Conservation (phyloP, 2,113 vertebrate genomes). For the Cacatua alba region DNA sequence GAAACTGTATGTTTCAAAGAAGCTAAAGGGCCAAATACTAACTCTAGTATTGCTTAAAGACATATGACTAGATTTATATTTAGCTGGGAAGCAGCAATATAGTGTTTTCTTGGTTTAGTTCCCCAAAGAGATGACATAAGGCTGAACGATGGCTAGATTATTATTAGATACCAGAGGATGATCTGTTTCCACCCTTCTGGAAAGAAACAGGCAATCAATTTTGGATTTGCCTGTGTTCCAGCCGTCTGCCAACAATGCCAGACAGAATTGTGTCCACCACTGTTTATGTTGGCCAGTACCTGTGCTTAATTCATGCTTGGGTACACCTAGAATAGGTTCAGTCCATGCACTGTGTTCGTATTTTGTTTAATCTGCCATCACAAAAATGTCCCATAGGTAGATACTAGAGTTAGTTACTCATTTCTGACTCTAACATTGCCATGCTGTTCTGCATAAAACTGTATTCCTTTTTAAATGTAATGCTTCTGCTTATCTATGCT, state of each 20-base stretch:
- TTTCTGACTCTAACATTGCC: background rate
- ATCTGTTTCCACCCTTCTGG: background rate
- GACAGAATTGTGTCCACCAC: rapidly evolving
- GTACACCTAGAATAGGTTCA: background rate
- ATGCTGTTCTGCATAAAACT: background rate
- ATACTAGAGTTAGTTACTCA: background rate
- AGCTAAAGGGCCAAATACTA: background rate
- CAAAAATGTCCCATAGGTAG: background rate
- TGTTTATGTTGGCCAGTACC: rapidly evolving
- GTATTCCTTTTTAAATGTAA: background rate
- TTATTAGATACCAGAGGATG: background rate
- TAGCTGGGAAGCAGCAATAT: background rate
- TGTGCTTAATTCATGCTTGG: background rate
- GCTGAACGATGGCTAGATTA: background rate
- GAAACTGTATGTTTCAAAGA: background rate
- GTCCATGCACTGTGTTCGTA: background rate
- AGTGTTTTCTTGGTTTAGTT: background rate
- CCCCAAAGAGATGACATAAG: background rate
- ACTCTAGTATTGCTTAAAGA: background rate
- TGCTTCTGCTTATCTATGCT: background rate
- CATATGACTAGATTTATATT: background rate
- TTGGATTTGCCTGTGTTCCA: background rate
- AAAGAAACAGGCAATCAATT: background rate
- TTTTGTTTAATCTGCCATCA: background rate
- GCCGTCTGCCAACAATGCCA: background rate